Evolutionary conservation across 2,888 invertebrate species (phyloP).

Genomic region (Torymus auratus): DNA sequence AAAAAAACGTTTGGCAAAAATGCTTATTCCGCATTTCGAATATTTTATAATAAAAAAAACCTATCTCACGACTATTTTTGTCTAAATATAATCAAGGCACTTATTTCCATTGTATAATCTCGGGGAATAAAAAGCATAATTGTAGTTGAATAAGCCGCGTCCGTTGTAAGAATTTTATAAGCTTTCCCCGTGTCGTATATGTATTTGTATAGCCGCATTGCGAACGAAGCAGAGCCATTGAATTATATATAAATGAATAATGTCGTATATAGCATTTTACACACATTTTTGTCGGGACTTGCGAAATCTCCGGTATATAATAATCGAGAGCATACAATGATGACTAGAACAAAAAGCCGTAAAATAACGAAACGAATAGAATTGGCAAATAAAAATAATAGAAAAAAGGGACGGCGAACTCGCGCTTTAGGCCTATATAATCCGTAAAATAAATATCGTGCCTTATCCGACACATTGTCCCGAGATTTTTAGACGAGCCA

Average conservation of each 20-base stretch:
- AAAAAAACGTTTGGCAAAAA: no score
- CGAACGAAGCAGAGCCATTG: constrained; percentile 60
- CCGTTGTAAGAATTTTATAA: constrained; percentile 38
- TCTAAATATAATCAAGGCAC: constrained; percentile 51
- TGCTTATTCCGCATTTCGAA: background rate
- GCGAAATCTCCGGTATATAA: constrained; percentile 24
- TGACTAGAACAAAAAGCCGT: background rate
- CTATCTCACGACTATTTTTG: constrained; percentile 4
- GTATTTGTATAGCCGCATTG: constrained; percentile 44
- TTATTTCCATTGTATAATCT: constrained; percentile 30
- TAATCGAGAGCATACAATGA: no score
- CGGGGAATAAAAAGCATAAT: constrained; percentile 42
- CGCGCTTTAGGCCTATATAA: constrained; percentile 62
- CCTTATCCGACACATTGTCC: constrained; percentile 64
- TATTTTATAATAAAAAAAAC: constrained; percentile 33
- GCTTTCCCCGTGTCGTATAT: constrained; percentile 27
- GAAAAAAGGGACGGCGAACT: constrained; percentile 57
- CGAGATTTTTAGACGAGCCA: constrained; percentile 54
- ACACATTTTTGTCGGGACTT: constrained; percentile 42
- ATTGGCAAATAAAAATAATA: background rate
- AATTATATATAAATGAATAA: constrained; percentile 31
- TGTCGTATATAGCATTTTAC: constrained; percentile 34
- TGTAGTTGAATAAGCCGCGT: constrained; percentile 39
- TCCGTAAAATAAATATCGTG: constrained; percentile 65
- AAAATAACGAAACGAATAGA: constrained; percentile 44